Conservation (phyloP, 1,140 invertebrate genomes). For the Frieseomelitta varia region DNA sequence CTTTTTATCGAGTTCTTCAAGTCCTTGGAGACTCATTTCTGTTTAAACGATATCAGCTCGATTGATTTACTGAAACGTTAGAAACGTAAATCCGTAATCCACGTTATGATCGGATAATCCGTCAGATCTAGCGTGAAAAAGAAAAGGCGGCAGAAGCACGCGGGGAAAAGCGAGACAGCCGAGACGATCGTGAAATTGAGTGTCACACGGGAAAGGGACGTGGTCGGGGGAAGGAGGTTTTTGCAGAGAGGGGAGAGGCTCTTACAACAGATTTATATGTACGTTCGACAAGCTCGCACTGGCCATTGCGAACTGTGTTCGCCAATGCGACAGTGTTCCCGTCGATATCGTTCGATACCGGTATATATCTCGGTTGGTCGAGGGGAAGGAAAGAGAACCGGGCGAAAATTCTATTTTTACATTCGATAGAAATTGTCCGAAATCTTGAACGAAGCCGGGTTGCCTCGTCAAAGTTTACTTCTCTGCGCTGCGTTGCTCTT, state of each 20-base stretch:
- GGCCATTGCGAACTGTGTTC: constrained; percentile 43
- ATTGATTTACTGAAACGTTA: neutral
- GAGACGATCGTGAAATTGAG: constrained; percentile 19
- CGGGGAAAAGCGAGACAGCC: neutral
- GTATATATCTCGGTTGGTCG: neutral
- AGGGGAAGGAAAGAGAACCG: neutral
- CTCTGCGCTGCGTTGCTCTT: neutral
- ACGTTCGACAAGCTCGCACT: constrained; percentile 34
- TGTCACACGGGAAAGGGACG: neutral
- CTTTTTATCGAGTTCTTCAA: neutral
- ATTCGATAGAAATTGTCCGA: constrained; percentile 1
- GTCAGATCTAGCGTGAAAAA: neutral
- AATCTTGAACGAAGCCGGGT: neutral
- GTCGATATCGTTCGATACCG: constrained; percentile 3
- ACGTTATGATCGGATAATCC: no score
- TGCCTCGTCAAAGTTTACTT: neutral
- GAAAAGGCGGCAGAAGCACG: neutral
- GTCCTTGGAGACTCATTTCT: neutral
- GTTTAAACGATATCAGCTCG: accelerated
- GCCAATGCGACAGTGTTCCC: neutral
- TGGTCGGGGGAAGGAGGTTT: constrained; percentile 34
- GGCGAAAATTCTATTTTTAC: constrained; percentile 1
- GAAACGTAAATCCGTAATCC: neutral
- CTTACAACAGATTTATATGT: constrained; percentile 59
- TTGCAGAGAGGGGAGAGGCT: constrained; percentile 37